Conservation (phyloP, 64 coral and sea anemone genomes). For the Pocillopora verrucosa region DNA sequence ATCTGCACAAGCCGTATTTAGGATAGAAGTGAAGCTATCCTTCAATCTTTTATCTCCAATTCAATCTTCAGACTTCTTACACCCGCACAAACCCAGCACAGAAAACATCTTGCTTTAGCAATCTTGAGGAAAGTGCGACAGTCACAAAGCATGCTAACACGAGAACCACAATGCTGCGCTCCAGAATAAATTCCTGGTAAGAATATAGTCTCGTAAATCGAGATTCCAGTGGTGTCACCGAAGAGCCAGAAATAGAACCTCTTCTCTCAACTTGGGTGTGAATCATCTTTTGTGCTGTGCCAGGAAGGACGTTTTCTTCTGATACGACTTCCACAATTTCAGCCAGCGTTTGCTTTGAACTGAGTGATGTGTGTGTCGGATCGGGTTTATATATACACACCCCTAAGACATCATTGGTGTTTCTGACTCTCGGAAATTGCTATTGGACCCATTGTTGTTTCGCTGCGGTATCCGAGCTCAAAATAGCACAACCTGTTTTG, state of each 20-base stretch:
- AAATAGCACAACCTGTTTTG: not conserved
- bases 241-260: not conserved
- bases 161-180: slow-evolving; percentile 1
- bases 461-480: not conserved
- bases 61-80: not conserved
- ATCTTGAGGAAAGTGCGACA: not conserved
- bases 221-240: not conserved
- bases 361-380: not conserved
- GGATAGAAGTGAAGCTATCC: too few relatives aligned
- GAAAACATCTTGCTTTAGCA: not conserved
- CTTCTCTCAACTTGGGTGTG: not conserved
- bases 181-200: not conserved
- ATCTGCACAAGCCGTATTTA: too few relatives aligned
- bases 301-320: not conserved
- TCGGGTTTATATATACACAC: slow-evolving; percentile 5
- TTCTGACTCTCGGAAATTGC: not conserved
- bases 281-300: slow-evolving; percentile 4
- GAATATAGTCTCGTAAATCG: slow-evolving; percentile 1
- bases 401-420: not conserved
- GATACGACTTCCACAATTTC: not conserved
- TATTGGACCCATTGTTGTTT: not conserved
- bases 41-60: not conserved
- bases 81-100: not conserved
- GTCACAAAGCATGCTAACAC: not conserved
- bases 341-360: not conserved